A percentile compares a stretch with the other conserved stretches of the same genome.
Evolutionary conservation across 2,797 vertebrate species (phyloP).

Genomic region (Anabas testudineus): DNA sequence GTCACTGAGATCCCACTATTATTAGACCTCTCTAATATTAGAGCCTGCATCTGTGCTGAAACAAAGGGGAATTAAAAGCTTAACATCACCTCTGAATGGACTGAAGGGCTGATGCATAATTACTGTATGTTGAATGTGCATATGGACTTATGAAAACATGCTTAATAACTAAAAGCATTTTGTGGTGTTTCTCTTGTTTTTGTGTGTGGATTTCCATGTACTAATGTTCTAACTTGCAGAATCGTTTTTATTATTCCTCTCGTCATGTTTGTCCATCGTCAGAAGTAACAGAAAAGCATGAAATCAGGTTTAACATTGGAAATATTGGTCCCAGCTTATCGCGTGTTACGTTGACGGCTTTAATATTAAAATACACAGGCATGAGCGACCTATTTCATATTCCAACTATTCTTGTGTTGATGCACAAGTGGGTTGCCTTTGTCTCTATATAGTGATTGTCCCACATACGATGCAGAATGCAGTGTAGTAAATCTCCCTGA

Average conservation of each 20-base stretch:
- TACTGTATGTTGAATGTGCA: conserved; percentile 26
- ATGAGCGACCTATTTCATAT: conserved; percentile 56
- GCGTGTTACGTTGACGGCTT: conserved; percentile 9
- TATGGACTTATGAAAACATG: conserved; percentile 4
- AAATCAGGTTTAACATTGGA: background rate
- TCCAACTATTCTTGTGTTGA: conserved; percentile 55
- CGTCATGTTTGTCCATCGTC: background rate
- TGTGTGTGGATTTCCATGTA: background rate
- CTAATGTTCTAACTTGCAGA: background rate
- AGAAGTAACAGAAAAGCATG: background rate
- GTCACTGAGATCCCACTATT: conserved; percentile 50
- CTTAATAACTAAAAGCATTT: background rate
- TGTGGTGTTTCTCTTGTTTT: background rate
- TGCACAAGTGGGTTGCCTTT: conserved; percentile 48
- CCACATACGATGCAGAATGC: conserved; percentile 49
- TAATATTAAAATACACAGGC: conserved; percentile 49
- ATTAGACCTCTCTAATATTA: conserved; percentile 66
- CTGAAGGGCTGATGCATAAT: conserved; percentile 35
- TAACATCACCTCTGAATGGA: conserved; percentile 45
- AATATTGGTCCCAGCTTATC: conserved; percentile 3
- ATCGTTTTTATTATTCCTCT: background rate
- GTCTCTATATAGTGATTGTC: conserved; percentile 45
- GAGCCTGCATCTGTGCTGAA: conserved; percentile 60
- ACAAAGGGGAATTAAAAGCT: conserved; percentile 61
- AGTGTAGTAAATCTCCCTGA: conserved; percentile 51